Evolutionary conservation across 2,797 vertebrate species (phyloP).

Genomic region (Myoxocephalus aenaeus): DNA sequence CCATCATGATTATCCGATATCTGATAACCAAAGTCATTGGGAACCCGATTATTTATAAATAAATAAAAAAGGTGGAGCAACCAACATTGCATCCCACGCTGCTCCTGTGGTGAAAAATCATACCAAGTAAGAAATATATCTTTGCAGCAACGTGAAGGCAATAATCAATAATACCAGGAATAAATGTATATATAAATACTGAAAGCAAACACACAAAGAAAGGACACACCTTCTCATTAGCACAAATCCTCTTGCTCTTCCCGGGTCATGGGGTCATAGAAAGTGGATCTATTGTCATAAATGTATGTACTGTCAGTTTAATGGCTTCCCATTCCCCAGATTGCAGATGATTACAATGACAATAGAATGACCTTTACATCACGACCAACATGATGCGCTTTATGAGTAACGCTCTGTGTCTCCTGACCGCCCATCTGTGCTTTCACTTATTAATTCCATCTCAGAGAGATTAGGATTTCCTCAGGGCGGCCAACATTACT

Average conservation of each 20-base stretch:
- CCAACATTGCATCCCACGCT: neutral
- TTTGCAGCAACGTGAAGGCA: neutral
- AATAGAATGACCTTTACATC: conserved; percentile 64
- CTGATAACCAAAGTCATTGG: no score
- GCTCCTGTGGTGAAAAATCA: neutral
- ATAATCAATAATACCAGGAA: neutral
- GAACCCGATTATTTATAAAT: no score
- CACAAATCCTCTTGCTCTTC: conserved; percentile 51
- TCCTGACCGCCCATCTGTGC: conserved; percentile 59
- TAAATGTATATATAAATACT: neutral
- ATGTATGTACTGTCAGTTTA: conserved; percentile 47
- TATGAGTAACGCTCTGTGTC: conserved; percentile 35
- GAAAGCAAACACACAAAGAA: neutral
- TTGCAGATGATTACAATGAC: conserved; percentile 72
- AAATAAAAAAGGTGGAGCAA: no score
- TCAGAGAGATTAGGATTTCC: conserved; percentile 58
- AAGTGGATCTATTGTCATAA: conserved; percentile 34
- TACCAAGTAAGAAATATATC: neutral
- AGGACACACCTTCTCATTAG: neutral
- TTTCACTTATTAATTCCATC: conserved; percentile 43
- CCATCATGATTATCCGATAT: no score
- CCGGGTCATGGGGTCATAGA: conserved; percentile 38
- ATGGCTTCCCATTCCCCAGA: conserved; percentile 58
- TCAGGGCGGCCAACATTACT: conserved; percentile 30
- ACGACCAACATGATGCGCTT: conserved; percentile 47